A percentile compares a stretch with the other conserved stretches of the same genome.
phyloP scores from a whole-genome alignment of 2,113 vertebrate genomes.

The Siniperca knerii region DNA sequence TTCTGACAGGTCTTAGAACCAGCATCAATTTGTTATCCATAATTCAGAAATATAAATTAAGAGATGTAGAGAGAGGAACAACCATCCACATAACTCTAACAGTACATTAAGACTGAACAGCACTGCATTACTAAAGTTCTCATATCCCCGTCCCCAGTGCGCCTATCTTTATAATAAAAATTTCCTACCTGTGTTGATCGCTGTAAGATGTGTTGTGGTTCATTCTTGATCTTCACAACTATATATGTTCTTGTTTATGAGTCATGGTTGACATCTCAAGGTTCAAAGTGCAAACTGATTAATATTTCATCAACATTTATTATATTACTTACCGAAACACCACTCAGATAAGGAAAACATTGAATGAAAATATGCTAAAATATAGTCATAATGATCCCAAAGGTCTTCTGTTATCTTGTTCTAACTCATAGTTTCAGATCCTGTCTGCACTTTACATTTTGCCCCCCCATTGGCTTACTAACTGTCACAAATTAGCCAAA shows the following conservation, averaged over 20 bases:
- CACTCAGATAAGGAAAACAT: background rate
- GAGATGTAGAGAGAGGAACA: too few relatives aligned
- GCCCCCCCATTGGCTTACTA: background rate
- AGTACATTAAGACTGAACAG: background rate
- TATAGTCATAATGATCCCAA: background rate
- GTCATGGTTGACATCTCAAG: background rate
- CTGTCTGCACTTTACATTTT: background rate
- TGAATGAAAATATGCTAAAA: background rate
- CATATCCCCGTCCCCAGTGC: background rate
- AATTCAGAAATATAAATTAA: too few relatives aligned
- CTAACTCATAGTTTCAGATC: background rate
- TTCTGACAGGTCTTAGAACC: too few relatives aligned
- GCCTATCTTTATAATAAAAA: background rate
- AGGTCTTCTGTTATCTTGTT: background rate
- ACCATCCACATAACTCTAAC: background rate
- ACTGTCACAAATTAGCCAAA: background rate
- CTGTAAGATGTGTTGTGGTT: background rate
- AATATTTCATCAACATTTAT: background rate
- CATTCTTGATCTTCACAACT: background rate
- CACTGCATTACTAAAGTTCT: background rate
- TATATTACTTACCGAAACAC: background rate
- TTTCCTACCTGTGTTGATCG: background rate
- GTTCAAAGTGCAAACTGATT: background rate
- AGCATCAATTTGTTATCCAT: too few relatives aligned
- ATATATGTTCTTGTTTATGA: background rate